phyloP scores from a whole-genome alignment of 2,888 invertebrate genomes.

The Dinocampus coccinellae region DNA sequence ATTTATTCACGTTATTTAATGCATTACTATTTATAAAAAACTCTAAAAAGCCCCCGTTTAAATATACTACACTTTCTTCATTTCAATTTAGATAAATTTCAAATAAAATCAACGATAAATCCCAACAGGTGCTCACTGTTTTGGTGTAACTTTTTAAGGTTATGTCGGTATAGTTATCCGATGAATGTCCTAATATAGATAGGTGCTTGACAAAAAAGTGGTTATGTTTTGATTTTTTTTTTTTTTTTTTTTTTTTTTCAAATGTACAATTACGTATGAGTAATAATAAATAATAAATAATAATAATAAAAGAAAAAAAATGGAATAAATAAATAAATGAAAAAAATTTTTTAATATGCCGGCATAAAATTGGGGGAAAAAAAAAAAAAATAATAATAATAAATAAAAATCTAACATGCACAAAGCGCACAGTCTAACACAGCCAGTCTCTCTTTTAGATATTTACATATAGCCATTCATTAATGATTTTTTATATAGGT shows the following conservation, averaged over 20 bases:
- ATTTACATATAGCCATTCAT: too few species aligned
- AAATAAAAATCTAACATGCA: conserved; percentile 57
- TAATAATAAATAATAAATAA: conserved; percentile 9
- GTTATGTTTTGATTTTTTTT: neutral
- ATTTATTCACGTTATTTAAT: neutral
- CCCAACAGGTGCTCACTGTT: conserved; percentile 61
- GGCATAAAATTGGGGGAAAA: too few species aligned
- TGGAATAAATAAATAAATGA: conserved; percentile 47
- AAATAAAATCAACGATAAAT: conserved; percentile 44
- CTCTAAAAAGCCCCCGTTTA: too few species aligned
- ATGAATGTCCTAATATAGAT: conserved; percentile 18
- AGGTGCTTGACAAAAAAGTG: conserved; percentile 10
- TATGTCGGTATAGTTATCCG: conserved; percentile 25
- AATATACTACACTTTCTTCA: too few species aligned
- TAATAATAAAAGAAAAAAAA: conserved; percentile 38
- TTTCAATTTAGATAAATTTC: too few species aligned
- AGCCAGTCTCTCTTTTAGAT: conserved; percentile 32
- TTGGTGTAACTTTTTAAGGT: conserved; percentile 17
- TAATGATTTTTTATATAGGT: neutral
- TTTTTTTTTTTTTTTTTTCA: neutral
- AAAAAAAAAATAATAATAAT: conserved; percentile 33
- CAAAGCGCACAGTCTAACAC: conserved; percentile 56
- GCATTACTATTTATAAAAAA: neutral
- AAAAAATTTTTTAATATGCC: conserved; percentile 66
- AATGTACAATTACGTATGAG: neutral